Conservation (phyloP, 2,113 vertebrate genomes). For the Microtus montanus region DNA sequence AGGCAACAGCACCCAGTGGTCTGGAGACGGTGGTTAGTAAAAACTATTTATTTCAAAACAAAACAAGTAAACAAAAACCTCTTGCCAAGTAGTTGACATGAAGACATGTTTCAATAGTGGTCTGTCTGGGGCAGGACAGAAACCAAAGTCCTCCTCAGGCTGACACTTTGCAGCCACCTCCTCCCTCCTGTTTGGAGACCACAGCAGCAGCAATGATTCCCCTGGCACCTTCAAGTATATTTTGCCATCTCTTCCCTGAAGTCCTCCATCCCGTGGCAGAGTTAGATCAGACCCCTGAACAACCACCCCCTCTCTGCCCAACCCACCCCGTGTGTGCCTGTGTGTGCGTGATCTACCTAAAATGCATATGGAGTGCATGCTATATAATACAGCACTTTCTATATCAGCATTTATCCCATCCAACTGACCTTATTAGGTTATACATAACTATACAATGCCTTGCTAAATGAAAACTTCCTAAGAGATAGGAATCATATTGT, state of each 20-base stretch:
- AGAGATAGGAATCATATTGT: neutral
- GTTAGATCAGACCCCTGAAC: neutral
- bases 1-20: neutral
- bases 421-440: conserved; percentile 3
- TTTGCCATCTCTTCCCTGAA: neutral
- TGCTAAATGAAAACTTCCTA: conserved; percentile 10
- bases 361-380: neutral
- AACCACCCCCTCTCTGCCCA: neutral
- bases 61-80: neutral
- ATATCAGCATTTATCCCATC: conserved; percentile 1
- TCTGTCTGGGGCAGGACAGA: neutral
- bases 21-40: neutral
- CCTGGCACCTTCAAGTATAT: neutral
- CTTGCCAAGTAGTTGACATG: neutral
- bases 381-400: neutral
- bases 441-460: neutral
- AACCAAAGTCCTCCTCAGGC: neutral
- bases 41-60: neutral
- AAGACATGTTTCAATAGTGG: neutral
- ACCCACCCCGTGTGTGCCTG: neutral
- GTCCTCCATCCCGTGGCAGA: neutral
- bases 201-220: neutral
- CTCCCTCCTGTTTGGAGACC: neutral
- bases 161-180: neutral
- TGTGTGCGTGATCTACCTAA: neutral